phyloP scores from a whole-genome alignment of 92 coral and sea anemone genomes.

The Ricordea florida region DNA sequence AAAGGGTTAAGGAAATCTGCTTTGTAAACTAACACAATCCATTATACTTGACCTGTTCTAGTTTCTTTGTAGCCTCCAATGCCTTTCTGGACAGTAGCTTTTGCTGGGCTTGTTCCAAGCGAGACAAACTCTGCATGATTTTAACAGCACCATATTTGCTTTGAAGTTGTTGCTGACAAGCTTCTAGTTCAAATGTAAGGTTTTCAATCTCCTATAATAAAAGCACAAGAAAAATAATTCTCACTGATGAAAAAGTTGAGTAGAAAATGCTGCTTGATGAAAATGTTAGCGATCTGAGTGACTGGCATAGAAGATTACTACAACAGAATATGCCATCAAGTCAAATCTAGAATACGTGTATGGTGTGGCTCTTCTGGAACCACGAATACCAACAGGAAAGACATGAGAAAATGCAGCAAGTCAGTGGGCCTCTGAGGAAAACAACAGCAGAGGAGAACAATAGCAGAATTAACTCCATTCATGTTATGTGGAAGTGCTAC shows the following conservation, averaged over 20 bases:
- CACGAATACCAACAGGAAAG: no score
- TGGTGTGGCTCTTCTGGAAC: no score
- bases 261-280: no score
- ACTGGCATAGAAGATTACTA: background rate
- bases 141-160: slow-evolving; percentile 83
- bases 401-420: no score
- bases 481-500: background rate
- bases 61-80: slow-evolving; percentile 77
- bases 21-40: background rate
- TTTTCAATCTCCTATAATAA: slow-evolving; percentile 71
- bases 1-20: no score
- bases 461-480: background rate
- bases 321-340: no score
- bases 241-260: background rate
- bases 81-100: slow-evolving; percentile 77
- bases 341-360: no score
- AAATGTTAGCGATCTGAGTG: no score
- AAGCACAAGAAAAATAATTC: background rate
- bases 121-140: slow-evolving; percentile 64
- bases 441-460: background rate
- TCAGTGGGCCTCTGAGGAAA: no score
- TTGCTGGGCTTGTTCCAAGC: slow-evolving; percentile 73
- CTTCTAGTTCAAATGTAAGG: slow-evolving; percentile 68
- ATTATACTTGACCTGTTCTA: slow-evolving; percentile 63
- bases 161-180: slow-evolving; percentile 75